Evolutionary conservation across 2,113 vertebrate species (phyloP).

Genomic region (Sphaerodactylus townsendi): DNA sequence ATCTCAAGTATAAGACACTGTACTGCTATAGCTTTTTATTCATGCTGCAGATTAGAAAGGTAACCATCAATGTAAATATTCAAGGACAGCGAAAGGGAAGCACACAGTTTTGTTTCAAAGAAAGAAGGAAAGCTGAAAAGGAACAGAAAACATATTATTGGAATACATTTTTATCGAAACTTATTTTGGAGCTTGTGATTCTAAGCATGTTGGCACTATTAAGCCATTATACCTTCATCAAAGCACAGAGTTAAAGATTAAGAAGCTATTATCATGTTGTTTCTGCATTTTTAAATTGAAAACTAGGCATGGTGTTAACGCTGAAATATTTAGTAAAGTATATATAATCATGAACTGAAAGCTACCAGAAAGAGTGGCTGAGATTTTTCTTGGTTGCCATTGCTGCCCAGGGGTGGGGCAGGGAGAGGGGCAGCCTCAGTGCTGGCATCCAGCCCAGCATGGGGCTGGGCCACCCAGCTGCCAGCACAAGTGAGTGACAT

Average conservation of each 20-base stretch:
- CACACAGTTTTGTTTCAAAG: not conserved
- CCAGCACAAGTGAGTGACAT: too few relatives aligned
- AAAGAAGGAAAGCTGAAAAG: not conserved
- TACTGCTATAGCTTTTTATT: not conserved
- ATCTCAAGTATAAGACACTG: not conserved
- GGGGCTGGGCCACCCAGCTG: too few relatives aligned
- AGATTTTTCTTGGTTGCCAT: too few relatives aligned
- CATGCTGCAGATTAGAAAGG: not conserved
- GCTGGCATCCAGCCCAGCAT: too few relatives aligned
- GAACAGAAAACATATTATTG: not conserved
- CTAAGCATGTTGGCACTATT: conserved; percentile 27
- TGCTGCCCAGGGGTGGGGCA: too few relatives aligned
- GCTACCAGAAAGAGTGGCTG: too few relatives aligned
- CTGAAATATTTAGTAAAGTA: conserved; percentile 17
- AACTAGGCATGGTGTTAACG: not conserved
- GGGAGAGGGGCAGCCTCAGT: too few relatives aligned
- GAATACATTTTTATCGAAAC: conserved; percentile 11
- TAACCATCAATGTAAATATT: not conserved
- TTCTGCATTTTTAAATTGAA: not conserved
- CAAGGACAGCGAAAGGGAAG: not conserved
- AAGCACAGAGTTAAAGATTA: not conserved
- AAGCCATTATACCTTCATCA: not conserved
- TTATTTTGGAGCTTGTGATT: conserved; percentile 21
- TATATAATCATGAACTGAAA: not conserved
- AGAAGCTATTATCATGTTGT: conserved; percentile 29